Evolutionary conservation across 1,140 invertebrate genomes (phyloP).

Genomic region (Geopemphigus sp.): DNA sequence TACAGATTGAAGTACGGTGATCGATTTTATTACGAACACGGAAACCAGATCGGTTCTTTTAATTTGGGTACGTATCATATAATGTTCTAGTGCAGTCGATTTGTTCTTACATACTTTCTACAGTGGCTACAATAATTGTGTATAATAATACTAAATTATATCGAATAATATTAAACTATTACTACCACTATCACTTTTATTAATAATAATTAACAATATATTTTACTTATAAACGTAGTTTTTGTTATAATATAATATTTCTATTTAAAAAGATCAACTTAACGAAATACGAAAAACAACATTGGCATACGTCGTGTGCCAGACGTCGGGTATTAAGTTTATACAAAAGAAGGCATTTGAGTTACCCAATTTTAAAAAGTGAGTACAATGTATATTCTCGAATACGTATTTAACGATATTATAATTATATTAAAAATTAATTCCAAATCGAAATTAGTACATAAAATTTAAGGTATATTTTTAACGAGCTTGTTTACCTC

Average conservation of each 20-base stretch:
- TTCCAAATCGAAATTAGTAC: too few species aligned
- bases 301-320: slow-evolving; percentile 78
- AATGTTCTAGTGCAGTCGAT: too few species aligned
- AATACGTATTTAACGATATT: too few species aligned
- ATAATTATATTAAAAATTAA: too few species aligned
- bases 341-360: slow-evolving; percentile 24
- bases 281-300: slow-evolving; percentile 79
- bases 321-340: slow-evolving; percentile 59
- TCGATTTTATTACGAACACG: slow-evolving; percentile 78
- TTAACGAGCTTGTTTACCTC: too few species aligned
- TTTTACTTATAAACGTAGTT: background rate
- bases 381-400: background rate
- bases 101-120: background rate
- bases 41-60: slow-evolving; percentile 65
- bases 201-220: too few species aligned
- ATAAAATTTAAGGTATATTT: too few species aligned
- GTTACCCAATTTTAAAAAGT: background rate
- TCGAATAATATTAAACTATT: background rate
- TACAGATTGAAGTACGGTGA: slow-evolving; percentile 77
- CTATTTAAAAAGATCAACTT: slow-evolving; percentile 67
- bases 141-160: background rate
- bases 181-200: too few species aligned
- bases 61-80: slow-evolving; percentile 61
- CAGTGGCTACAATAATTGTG: background rate
- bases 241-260: slow-evolving; percentile 9